Evolutionary conservation across 2,797 vertebrate species (phyloP), one percentile per base, ranked within the genome.

Genomic region (Sebastes flavidus): DNA sequence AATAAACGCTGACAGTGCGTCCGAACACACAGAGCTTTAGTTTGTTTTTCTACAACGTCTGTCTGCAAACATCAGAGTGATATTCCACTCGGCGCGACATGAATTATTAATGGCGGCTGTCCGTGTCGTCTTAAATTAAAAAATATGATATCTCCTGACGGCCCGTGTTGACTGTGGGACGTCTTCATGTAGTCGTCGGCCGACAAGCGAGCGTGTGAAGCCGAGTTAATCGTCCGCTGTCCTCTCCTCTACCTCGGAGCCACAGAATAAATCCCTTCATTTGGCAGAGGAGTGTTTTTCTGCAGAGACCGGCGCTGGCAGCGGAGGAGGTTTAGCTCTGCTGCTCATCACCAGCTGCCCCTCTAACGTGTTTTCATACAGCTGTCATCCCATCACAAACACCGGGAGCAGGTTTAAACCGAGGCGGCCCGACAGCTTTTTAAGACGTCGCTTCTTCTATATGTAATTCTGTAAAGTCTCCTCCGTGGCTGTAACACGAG

Each of bases 211-310:
- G 66, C 32, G 27, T 5, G 75, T 59, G 36, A 65, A 76, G 81
- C 72, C 8, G 66, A 77, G 79, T 84, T 84, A 71, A 87, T 87
- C 80, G 16, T 66, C 25, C 2, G 5, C 80, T 4, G 73, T 80
- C 81, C 79, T 71, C 80, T 49, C 12, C 67, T 76, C 36, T 16
- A 49, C 72, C 71, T 86, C 72, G 5, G 65, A 77, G 81, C 79
- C 32, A 9, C 63, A 24, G 25, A 74, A 18, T 72, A 75, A 84
- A 88, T 87, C 85, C 82, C 70, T 36, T 59, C 61, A 12, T 75
- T 74, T 90, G 85, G 81, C 85, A 69, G 75, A n/a, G 38, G 54
- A 61, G 63, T 6, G 25, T 30, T 54, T 58, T 25, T 62, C 54
- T 74, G 71, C 78, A 67, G 70, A 62, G 67, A 34, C 49, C n/a